These are phyloP conservation scores for Propithecus perrieri DNA, from an alignment of 2,797 vertebrate species.

Conservation along the genomic window DNA sequence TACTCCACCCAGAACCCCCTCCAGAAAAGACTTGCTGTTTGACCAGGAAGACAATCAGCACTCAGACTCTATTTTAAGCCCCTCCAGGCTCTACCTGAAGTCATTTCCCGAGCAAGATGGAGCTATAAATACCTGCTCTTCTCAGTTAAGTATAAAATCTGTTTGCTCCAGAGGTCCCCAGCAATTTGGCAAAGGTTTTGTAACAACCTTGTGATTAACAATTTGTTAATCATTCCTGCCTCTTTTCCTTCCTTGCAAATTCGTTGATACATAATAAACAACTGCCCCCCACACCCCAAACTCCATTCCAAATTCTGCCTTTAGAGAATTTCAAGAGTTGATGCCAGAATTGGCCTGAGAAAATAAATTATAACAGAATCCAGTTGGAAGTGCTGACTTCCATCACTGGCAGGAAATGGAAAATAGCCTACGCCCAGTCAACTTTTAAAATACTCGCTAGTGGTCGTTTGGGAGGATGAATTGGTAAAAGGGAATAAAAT, in stretches of 20 bases:
- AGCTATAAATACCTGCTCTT: neutral
- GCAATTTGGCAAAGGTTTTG: neutral
- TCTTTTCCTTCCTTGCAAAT: neutral
- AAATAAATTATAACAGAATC: neutral
- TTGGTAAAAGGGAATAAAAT: neutral
- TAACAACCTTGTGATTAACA: neutral
- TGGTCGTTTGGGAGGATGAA: neutral
- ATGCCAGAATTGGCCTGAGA: neutral
- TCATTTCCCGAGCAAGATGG: neutral
- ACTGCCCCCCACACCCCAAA: neutral
- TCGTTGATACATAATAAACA: neutral
- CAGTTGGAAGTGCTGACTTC: neutral
- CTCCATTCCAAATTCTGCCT: neutral
- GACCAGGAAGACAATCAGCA: fast-evolving
- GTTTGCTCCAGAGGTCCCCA: neutral
- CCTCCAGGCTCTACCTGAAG: neutral
- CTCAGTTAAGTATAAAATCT: neutral
- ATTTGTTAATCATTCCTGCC: neutral
- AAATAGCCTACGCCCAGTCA: neutral
- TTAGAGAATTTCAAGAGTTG: neutral
- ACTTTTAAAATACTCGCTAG: neutral
- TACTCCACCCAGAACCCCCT: neutral
- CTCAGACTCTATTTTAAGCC: neutral
- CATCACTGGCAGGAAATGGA: neutral
- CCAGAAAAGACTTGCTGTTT: neutral